These are phyloP conservation scores for Bilobella aurantiaca DNA, from an alignment of 1,140 invertebrate genomes.

Conservation along the genomic window DNA sequence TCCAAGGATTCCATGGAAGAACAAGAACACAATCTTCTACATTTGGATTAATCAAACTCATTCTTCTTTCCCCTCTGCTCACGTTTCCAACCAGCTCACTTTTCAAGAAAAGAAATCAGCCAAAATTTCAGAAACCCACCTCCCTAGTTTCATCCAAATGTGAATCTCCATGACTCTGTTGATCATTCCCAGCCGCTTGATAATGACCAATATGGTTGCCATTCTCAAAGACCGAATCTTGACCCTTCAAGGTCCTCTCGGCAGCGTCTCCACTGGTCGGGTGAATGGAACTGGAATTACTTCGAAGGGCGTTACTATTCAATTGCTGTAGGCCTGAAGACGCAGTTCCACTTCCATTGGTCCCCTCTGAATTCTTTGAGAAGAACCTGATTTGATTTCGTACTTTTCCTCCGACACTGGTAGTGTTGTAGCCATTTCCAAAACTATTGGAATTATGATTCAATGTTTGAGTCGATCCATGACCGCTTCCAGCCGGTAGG, in stretches of 20 bases:
- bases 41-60: not conserved
- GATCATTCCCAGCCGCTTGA: not conserved
- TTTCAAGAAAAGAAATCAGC: not conserved
- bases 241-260: not conserved
- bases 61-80: not conserved
- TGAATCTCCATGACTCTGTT: no score
- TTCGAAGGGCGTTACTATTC: not conserved
- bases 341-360: not conserved
- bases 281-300: not conserved
- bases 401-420: no score
- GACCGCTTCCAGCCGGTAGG: not conserved
- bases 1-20: no score
- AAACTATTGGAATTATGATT: not conserved
- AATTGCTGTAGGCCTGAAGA: not conserved
- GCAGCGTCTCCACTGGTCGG: not conserved
- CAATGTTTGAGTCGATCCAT: not conserved
- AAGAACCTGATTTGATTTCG: constrained; percentile 3
- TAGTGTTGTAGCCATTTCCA: no score
- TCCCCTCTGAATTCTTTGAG: not conserved
- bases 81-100: not conserved
- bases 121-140: constrained; percentile 1
- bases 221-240: not conserved
- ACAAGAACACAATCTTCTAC: not conserved
- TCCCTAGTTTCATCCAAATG: not conserved
- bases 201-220: not conserved